Conservation (phyloP, 1,140 invertebrate genomes). For the Pissodes strobi region DNA sequence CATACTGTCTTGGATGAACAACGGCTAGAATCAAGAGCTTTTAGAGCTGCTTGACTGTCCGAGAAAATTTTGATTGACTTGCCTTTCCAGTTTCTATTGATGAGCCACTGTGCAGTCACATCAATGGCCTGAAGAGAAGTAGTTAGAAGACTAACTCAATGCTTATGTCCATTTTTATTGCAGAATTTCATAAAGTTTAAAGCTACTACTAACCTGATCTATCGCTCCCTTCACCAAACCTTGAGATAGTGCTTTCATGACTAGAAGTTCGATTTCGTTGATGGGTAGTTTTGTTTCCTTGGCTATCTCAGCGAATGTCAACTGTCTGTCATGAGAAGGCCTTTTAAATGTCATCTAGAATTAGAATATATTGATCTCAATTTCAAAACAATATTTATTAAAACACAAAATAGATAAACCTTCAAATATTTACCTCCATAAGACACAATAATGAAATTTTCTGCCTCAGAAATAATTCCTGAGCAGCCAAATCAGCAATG, state of each 20-base stretch:
- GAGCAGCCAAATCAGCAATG: conserved; percentile 84
- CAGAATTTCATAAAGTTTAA: too few species aligned
- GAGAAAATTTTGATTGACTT: too few species aligned
- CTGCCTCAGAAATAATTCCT: conserved; percentile 82
- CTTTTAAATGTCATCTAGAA: conserved; percentile 77
- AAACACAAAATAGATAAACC: not conserved
- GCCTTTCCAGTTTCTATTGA: too few species aligned
- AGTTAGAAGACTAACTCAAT: too few species aligned
- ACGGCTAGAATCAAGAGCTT: too few species aligned
- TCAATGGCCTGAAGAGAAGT: too few species aligned
- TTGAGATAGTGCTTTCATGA: conserved; percentile 98
- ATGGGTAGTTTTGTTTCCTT: conserved; percentile 79
- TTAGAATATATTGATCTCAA: too few species aligned
- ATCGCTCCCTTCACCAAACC: conserved; percentile 93
- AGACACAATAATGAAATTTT: conserved; percentile 95
- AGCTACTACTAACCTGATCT: too few species aligned
- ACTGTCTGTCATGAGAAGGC: conserved; percentile 71
- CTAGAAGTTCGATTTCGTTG: conserved; percentile 90
- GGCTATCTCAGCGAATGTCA: conserved; percentile 92
- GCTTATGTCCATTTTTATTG: too few species aligned
- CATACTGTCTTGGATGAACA: too few species aligned
- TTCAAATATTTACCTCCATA: conserved; percentile 79
- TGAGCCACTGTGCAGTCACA: too few species aligned
- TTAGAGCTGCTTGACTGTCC: too few species aligned
- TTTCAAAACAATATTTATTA: conserved; percentile 1